A percentile compares a stretch with the other conserved stretches of the same genome.
phyloP scores from a whole-genome alignment of 2,113 vertebrate species.

The Eptatretus burgeri region DNA sequence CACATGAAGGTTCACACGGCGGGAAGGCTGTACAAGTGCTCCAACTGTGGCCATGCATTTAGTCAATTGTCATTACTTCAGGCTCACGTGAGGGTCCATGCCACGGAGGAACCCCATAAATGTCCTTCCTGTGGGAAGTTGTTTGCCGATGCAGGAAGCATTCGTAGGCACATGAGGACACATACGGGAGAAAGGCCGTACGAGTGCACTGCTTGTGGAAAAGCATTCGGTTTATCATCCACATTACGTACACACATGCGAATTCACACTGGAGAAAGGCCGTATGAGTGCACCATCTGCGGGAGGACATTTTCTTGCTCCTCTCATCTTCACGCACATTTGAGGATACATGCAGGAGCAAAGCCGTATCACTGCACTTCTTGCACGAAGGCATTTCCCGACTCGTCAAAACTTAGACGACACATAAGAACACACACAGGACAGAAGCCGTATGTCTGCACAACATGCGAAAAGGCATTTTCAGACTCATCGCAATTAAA shows the following conservation, averaged over 20 bases:
- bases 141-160: neutral
- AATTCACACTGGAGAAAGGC: neutral
- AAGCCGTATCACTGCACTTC: constrained; percentile 4
- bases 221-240: neutral
- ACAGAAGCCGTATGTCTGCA: constrained; percentile 3
- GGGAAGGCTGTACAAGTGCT: neutral
- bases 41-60: neutral
- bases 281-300: neutral
- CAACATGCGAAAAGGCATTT: neutral
- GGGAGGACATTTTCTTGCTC: neutral
- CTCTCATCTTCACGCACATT: neutral
- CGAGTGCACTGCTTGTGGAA: neutral
- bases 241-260: neutral
- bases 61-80: neutral
- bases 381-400: neutral
- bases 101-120: neutral
- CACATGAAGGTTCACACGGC: neutral
- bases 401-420: neutral
- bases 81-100: neutral
- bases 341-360: neutral
- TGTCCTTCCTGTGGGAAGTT: constrained; percentile 4
- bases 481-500: neutral
- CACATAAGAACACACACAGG: neutral
- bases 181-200: constrained; percentile 2
- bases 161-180: constrained; percentile 1